phyloP scores from a whole-genome alignment of 2,113 vertebrate species.

The human region GRCh38 chr2:72469501-72470000 shows the following conservation, averaged over 20 bases:
- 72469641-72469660: neutral
- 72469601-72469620: neutral
- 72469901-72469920: neutral
- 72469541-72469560: neutral
- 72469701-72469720: neutral
- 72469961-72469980: neutral
- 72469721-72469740: neutral
- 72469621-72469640: neutral
- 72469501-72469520: neutral
- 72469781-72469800: neutral
- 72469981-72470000: neutral
- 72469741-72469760: neutral
- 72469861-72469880: neutral
- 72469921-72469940: neutral
- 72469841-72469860: neutral
- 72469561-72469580: neutral
- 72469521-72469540: neutral
- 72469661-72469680: neutral
- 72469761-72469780: neutral
- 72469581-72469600: neutral
- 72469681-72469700: neutral
- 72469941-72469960: conserved; percentile 22
- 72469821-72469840: conserved; percentile 3
- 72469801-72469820: neutral
- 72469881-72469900: neutral